phyloP scores from a whole-genome alignment of 2,888 invertebrate species.

The Rhodophaea formosa region DNA sequence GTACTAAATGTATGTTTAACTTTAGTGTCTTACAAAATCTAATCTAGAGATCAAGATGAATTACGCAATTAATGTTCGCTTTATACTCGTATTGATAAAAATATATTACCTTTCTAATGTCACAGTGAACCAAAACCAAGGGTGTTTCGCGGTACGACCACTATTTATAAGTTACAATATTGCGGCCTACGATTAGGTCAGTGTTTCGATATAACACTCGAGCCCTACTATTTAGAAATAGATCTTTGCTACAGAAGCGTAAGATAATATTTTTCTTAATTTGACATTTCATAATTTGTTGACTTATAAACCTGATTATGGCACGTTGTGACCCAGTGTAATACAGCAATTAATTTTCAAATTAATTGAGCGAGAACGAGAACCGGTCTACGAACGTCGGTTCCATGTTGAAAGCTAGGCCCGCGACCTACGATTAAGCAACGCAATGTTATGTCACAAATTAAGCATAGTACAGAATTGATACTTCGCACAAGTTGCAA shows the following conservation, averaged over 20 bases:
- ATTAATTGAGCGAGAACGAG: conserved; percentile 64
- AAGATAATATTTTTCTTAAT: conserved; percentile 19
- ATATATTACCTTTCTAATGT: conserved; percentile 64
- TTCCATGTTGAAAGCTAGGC: conserved; percentile 66
- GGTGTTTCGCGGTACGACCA: not conserved
- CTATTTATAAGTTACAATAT: not conserved
- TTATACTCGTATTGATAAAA: not conserved
- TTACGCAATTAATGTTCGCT: no score
- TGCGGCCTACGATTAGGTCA: conserved; percentile 9
- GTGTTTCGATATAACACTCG: conserved; percentile 12
- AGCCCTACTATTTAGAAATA: not conserved
- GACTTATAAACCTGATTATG: conserved; percentile 58
- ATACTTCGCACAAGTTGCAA: not conserved
- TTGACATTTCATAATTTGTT: conserved; percentile 52
- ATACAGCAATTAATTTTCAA: conserved; percentile 69
- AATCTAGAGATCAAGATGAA: no score
- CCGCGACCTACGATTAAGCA: conserved; percentile 70
- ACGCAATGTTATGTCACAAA: conserved; percentile 48
- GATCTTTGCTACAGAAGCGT: no score
- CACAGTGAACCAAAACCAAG: conserved; percentile 27
- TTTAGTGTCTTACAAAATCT: no score
- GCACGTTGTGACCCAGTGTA: conserved; percentile 53
- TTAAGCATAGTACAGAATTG: not conserved
- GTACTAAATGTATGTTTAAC: no score
- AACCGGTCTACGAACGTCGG: conserved; percentile 63